These are phyloP conservation scores for Gorsachius magnificus DNA, from an alignment of 2,797 vertebrate species.

Conservation along the genomic window DNA sequence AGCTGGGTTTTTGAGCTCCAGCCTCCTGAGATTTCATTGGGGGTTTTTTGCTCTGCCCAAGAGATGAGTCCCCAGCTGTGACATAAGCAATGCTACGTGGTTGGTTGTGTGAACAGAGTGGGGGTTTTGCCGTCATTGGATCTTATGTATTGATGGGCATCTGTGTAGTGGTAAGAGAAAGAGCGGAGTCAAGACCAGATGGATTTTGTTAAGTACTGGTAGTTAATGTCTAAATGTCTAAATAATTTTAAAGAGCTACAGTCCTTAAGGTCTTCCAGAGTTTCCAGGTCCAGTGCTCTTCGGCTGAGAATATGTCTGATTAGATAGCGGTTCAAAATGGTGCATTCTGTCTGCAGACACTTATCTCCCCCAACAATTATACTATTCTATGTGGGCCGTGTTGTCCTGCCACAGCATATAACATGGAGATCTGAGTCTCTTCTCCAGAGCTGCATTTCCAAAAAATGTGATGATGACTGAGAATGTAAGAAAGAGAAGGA, in stretches of 20 bases:
- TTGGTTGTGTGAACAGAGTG: background rate
- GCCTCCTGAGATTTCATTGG: background rate
- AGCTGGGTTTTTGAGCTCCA: background rate
- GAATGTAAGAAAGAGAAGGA: background rate
- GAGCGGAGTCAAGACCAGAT: background rate
- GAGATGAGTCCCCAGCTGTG: background rate
- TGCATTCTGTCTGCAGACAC: background rate
- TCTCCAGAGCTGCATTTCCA: background rate
- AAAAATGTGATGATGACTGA: background rate
- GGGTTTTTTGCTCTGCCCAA: background rate
- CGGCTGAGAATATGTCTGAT: background rate
- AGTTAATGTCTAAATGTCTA: background rate
- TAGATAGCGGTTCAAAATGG: background rate
- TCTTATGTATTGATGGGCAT: background rate
- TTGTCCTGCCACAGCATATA: background rate
- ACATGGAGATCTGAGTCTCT: background rate
- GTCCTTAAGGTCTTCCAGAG: background rate
- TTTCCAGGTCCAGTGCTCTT: background rate
- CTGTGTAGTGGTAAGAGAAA: background rate
- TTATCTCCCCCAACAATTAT: background rate
- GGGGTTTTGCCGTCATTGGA: background rate
- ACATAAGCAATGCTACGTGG: background rate
- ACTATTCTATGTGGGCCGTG: rapidly evolving
- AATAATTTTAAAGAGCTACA: background rate
- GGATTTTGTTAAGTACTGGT: background rate